Conservation (phyloP, 1,140 invertebrate species). For the Babylonia areolata region DNA sequence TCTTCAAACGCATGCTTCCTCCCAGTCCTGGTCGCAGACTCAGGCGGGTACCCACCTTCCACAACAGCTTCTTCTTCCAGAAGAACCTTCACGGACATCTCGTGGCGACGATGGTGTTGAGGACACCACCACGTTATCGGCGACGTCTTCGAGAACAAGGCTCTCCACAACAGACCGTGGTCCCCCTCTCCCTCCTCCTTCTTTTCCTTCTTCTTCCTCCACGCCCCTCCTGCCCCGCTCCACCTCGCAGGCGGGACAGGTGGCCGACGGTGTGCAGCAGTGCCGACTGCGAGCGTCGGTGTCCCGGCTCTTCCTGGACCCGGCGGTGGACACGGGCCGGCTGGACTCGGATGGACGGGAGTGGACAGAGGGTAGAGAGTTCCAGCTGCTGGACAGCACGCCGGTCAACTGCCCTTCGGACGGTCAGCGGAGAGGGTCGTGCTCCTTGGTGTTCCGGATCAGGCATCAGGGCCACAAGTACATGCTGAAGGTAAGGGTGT, state of each 20-base stretch:
- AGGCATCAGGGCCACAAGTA: conserved; percentile 41
- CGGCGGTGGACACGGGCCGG: not conserved
- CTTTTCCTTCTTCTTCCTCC: too few relatives aligned
- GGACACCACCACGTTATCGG: not conserved
- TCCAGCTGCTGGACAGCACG: conserved; percentile 40
- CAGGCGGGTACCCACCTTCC: too few relatives aligned
- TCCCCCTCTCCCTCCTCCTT: not conserved
- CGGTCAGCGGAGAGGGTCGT: conserved; percentile 45
- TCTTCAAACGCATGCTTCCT: too few relatives aligned
- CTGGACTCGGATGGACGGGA: conserved; percentile 52
- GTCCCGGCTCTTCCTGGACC: conserved; percentile 13
- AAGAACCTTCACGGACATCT: not conserved
- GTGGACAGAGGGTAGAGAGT: conserved; percentile 54
- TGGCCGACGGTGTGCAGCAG: conserved; percentile 14
- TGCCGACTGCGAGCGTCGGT: conserved; percentile 10
- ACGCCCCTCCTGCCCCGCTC: too few relatives aligned
- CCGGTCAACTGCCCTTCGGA: conserved; percentile 47
- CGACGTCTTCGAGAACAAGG: not conserved
- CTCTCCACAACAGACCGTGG: not conserved
- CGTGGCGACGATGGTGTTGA: not conserved
- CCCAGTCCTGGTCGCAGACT: too few relatives aligned
- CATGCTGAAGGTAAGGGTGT: conserved; percentile 53
- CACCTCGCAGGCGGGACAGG: too few relatives aligned
- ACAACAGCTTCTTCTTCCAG: too few relatives aligned
- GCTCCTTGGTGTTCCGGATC: conserved; percentile 57